Base-by-base conservation (phyloP, 2,113 vertebrate species). In the Parus major region DNA sequence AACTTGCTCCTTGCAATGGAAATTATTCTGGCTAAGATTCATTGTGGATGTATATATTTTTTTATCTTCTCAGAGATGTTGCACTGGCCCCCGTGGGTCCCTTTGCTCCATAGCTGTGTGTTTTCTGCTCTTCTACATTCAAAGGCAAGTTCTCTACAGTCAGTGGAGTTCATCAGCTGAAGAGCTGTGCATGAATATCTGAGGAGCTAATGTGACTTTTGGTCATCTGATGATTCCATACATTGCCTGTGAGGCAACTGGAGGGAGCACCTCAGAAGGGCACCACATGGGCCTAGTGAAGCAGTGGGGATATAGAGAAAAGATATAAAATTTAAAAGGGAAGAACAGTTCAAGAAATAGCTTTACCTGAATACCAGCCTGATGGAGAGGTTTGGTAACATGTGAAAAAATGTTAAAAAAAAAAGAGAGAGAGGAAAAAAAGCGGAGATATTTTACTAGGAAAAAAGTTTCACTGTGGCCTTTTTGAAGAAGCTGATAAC, bases 31-130 rank as follows among this genome's bases (percentile, higher is more conserved):
- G 10, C 42, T 41, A 73, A 70, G 10, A 56, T 29, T 65, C 9
- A 41, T n/a, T 8, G 4, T 31, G 39, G 39, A 39, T 39, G 2
- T 28, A 25, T 8, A 5, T 35, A 16, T 9, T 31, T 29, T 64
- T 82, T 33, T 36, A 1, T 80, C 15, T 83, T 75, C n/a, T 63
- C 29, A 50, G 82, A 92, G 50, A 41, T 47, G 46, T 12, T 77
- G 21, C 17, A 8, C 44, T 60, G 10, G 7, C 73, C 35, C 42
- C 21, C 0, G 0, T 53, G 16, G 19, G 11, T 20, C 29, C 59
- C 13, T 89, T 52, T 79, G 56, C 52, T 86, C 49, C 36, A 35
- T 7, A 49, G 22, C 8, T 68, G 13, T 44, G 19, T 88, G 15
- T 64, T 89, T 95, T 75, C 49, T 76, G 42, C 25, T 36, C 7